These are phyloP conservation scores for Limnephilus lunatus DNA, from an alignment of 2,888 invertebrate genomes.

Conservation along the genomic window DNA sequence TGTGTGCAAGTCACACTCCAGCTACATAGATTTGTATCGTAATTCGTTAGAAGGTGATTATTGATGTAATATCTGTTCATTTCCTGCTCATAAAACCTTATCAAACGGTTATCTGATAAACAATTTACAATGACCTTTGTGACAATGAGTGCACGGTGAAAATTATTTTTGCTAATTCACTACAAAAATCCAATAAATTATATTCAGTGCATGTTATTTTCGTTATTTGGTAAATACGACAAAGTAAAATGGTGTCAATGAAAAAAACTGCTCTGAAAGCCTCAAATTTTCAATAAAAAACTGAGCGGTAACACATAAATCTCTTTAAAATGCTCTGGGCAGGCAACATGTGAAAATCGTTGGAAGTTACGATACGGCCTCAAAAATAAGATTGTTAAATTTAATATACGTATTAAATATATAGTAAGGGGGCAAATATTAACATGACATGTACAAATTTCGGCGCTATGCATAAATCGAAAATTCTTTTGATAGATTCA, in stretches of 20 bases:
- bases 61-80: background rate
- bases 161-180: background rate
- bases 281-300: no score
- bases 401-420: no score
- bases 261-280: no score
- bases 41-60: background rate
- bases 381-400: no score
- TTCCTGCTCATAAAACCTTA: background rate
- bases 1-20: background rate
- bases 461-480: no score
- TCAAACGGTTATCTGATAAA: background rate
- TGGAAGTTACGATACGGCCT: no score
- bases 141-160: constrained; percentile 4
- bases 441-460: no score
- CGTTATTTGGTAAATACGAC: background rate
- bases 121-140: background rate
- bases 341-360: no score
- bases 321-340: no score
- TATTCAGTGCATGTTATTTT: background rate
- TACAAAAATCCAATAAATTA: background rate
- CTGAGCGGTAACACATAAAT: no score
- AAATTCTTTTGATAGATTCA: no score
- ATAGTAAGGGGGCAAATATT: no score
- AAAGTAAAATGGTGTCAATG: background rate
- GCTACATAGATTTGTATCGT: background rate